Conservation (phyloP, 2,888 invertebrate species). For the Heliconius cydno region DNA sequence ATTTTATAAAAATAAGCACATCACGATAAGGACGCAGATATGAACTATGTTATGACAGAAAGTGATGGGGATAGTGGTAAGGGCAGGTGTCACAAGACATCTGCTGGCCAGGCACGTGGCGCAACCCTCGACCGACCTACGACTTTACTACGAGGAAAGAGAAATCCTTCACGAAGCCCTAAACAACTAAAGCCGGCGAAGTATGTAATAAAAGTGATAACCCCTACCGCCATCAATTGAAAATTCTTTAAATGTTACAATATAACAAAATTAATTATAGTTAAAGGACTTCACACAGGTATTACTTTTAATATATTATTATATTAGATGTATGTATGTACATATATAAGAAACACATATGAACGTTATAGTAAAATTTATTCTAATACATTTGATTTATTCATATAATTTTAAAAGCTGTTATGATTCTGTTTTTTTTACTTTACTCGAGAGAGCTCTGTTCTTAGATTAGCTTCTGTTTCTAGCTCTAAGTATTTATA, state of each 20-base stretch:
- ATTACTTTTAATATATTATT: too few relatives aligned
- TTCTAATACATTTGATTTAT: too few relatives aligned
- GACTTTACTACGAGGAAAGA: constrained; percentile 68
- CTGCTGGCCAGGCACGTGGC: constrained; percentile 81
- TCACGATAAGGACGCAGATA: constrained; percentile 68
- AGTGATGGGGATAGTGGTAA: constrained; percentile 73
- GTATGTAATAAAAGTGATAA: neutral
- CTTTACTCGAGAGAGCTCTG: too few relatives aligned
- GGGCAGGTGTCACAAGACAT: constrained; percentile 82
- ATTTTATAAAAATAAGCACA: constrained; percentile 82
- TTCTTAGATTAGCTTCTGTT: too few relatives aligned
- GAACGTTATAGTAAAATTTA: too few relatives aligned
- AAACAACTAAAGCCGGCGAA: constrained; percentile 10
- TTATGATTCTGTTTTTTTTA: too few relatives aligned
- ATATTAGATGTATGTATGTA: too few relatives aligned
- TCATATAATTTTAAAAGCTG: too few relatives aligned
- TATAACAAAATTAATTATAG: neutral
- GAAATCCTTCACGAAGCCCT: constrained; percentile 57
- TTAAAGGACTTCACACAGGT: too few relatives aligned
- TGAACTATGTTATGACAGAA: constrained; percentile 62
- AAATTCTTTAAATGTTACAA: neutral
- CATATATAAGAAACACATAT: too few relatives aligned
- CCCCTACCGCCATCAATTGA: neutral
- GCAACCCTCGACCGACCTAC: constrained; percentile 76
- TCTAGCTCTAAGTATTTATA: too few relatives aligned